Conservation (phyloP, 2,797 vertebrate species). For the Enteromius paludinosus region DNA sequence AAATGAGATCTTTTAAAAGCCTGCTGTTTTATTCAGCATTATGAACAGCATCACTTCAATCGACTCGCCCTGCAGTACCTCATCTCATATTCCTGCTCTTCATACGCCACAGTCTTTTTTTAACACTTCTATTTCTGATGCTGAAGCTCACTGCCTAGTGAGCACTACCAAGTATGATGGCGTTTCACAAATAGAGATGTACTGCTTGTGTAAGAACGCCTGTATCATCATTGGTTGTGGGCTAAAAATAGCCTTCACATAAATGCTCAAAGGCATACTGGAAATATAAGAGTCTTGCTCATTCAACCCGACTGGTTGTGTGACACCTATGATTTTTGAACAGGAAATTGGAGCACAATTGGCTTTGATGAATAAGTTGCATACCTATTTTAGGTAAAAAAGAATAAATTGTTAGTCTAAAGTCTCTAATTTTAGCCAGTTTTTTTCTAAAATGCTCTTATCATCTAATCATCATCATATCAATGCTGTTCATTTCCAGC, state of each 20-base stretch:
- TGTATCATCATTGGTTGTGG: slow-evolving; percentile 20
- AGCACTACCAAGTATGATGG: slow-evolving; percentile 20
- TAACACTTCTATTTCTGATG: slow-evolving; percentile 65
- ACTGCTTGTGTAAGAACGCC: slow-evolving; percentile 32
- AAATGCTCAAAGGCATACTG: slow-evolving; percentile 24
- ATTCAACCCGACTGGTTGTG: not conserved
- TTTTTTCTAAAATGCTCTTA: not conserved
- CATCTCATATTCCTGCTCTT: slow-evolving; percentile 70
- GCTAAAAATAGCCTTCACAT: slow-evolving; percentile 24
- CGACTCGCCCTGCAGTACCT: slow-evolving; percentile 63
- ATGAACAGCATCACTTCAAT: slow-evolving; percentile 68
- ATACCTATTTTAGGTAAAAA: not conserved
- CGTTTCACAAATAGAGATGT: slow-evolving; percentile 27
- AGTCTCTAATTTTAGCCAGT: not conserved
- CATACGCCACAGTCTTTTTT: slow-evolving; percentile 67
- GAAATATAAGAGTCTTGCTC: not conserved
- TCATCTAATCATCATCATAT: not conserved
- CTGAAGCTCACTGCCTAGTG: slow-evolving; percentile 48
- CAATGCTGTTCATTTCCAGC: not conserved
- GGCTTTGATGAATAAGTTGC: not conserved
- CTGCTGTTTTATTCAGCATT: slow-evolving; percentile 71
- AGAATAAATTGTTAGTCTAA: not conserved
- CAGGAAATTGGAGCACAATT: not conserved
- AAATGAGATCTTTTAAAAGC: slow-evolving; percentile 70
- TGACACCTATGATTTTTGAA: not conserved